Evolutionary conservation across 2,113 vertebrate species (phyloP).

Genomic region (Prinia subflava): DNA sequence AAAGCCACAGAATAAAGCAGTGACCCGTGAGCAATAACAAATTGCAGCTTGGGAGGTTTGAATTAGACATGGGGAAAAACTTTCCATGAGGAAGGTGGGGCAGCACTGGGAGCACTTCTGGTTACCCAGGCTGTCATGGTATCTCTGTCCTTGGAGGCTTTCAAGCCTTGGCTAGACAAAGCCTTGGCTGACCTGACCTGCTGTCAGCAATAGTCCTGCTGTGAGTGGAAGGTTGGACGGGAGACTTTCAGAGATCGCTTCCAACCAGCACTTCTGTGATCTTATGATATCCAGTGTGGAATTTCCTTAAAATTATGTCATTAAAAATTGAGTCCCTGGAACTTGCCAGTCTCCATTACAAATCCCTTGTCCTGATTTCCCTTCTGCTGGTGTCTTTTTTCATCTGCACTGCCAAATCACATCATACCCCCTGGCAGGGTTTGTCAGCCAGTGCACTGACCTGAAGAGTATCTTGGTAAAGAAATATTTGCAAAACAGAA

Average conservation of each 20-base stretch:
- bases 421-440: neutral
- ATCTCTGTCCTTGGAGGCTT: conserved; percentile 39
- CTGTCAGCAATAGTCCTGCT: conserved; percentile 10
- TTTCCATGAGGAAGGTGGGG: neutral
- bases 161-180: conserved; percentile 43
- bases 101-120: conserved; percentile 25
- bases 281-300: conserved; percentile 46
- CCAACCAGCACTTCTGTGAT: conserved; percentile 49
- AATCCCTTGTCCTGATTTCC: conserved; percentile 45
- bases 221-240: conserved; percentile 1
- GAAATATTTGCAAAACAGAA: neutral
- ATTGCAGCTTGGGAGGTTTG: conserved; percentile 11
- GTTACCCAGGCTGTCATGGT: neutral
- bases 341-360: conserved; percentile 29
- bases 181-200: neutral
- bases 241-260: neutral
- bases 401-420: neutral
- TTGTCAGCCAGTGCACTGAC: neutral
- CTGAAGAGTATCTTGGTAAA: neutral
- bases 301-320: conserved; percentile 57
- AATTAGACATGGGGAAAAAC: neutral
- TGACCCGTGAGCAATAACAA: neutral
- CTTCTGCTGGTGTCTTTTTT: conserved; percentile 11
- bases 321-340: conserved; percentile 20
- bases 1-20: neutral